Evolutionary conservation across 2,888 invertebrate genomes (phyloP).

Genomic region (Agrilus cyanescens): DNA sequence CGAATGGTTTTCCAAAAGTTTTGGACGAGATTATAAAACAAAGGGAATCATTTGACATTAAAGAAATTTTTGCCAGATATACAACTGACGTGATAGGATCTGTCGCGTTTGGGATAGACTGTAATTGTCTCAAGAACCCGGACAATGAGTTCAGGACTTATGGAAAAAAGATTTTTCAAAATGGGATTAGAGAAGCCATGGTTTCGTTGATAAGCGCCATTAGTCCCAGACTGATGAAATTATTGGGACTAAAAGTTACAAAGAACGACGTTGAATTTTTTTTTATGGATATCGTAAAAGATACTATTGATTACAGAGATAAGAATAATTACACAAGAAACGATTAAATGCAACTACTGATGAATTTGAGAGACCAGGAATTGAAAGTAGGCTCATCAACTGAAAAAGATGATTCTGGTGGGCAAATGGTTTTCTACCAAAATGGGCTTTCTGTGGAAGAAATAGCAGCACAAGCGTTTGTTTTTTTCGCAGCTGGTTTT

Average conservation of each 20-base stretch:
- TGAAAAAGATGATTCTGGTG: not conserved
- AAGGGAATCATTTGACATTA: constrained; percentile 10
- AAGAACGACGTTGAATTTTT: constrained; percentile 26
- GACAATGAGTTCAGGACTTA: constrained; percentile 36
- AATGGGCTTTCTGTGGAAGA: constrained; percentile 8
- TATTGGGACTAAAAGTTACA: constrained; percentile 13
- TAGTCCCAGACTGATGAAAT: constrained; percentile 15
- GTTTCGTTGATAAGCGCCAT: constrained; percentile 7
- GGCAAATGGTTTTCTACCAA: not conserved
- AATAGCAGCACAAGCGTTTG: constrained; percentile 20
- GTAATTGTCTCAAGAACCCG: constrained; percentile 41
- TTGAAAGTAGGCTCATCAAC: not conserved
- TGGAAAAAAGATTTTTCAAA: constrained; percentile 14
- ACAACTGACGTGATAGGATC: constrained; percentile 46
- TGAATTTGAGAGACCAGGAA: constrained; percentile 31
- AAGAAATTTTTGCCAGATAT: constrained; percentile 41
- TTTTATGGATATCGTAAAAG: constrained; percentile 33
- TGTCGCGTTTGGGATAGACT: constrained; percentile 47
- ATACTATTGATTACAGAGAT: constrained; percentile 36
- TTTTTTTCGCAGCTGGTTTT: constrained; percentile 27
- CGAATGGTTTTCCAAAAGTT: not conserved
- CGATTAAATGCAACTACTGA: constrained; percentile 43
- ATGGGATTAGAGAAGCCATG: constrained; percentile 6
- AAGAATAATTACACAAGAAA: constrained; percentile 35
- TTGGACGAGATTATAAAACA: constrained; percentile 1